Evolutionary conservation across 2,113 vertebrate genomes (phyloP), one percentile per base, ranked within the genome.

Genomic region (Indri indri): DNA sequence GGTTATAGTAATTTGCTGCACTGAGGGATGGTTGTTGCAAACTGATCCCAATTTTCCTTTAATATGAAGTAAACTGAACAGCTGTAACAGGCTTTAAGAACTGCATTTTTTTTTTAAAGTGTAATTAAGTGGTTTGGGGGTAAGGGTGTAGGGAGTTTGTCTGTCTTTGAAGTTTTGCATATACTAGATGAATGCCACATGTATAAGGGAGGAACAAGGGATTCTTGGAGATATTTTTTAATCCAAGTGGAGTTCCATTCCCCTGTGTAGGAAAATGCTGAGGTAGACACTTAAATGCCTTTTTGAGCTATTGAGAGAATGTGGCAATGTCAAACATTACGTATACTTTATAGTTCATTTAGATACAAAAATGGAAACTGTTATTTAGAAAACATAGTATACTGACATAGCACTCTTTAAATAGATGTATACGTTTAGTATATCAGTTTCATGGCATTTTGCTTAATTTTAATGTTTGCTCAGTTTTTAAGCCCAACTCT

Each of bases 141-240:
- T 90, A 84, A 74, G 89, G 50, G 32, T 89, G 11, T 94, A 91
- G 87, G 63, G 45, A 94, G 12, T 70, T 54, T 85, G 52, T 68
- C 20, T 90, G 65, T 65, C 92, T 97, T 93, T 97, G 93, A 97
- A 95, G 65, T 95, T 96, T 76, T 40, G 45, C 18, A 6, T 89
- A 22, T 47, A 87, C 27, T 83, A 97, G 83, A 96, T 96, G 83
- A 84, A 83, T 94, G 89, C 95, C 95, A 86, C 79, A 42, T 92
- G 89, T 92, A 32, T 82, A 66, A 91, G 54, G 63, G 74, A 90
- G 88, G 81, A 94, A 76, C 59, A 50, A 84, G 32, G 34, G 73
- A 74, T 91, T 95, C 40, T 90, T 91, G 70, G 76, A 81, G 73
- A 50, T 40, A 63, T 65, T 88, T 92, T 94, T 81, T 50, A 81